Evolutionary conservation across 2,797 vertebrate species (phyloP).

Genomic region (Anisognathus igniventris): DNA sequence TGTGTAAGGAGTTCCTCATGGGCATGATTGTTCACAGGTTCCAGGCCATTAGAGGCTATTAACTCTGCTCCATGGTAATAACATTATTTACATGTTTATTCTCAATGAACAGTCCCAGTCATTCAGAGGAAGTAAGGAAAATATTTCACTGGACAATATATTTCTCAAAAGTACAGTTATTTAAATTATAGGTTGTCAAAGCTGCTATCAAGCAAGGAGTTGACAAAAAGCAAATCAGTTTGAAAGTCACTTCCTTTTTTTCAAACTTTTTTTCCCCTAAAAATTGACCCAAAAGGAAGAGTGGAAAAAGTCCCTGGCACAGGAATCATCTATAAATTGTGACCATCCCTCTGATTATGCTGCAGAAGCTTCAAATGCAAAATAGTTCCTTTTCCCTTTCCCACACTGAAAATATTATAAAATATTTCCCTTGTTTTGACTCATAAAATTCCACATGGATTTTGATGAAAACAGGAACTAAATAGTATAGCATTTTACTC

Average conservation of each 20-base stretch:
- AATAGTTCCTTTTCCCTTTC: neutral
- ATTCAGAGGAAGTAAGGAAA: neutral
- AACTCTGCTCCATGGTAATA: neutral
- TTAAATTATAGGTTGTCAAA: neutral
- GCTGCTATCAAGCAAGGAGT: neutral
- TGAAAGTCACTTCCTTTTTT: neutral
- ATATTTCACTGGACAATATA: neutral
- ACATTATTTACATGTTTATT: neutral
- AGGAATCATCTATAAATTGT: neutral
- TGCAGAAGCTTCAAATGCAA: neutral
- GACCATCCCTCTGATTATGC: neutral
- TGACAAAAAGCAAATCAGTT: neutral
- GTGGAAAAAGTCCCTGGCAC: neutral
- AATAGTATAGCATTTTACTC: neutral
- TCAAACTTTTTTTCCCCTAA: neutral
- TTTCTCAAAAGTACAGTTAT: neutral
- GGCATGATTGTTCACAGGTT: neutral
- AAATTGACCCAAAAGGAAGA: neutral
- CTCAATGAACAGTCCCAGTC: neutral
- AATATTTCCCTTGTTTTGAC: neutral
- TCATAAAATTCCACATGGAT: neutral
- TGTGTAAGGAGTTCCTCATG: neutral
- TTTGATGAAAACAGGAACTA: neutral
- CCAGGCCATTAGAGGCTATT: neutral
- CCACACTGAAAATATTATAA: neutral